Base-by-base conservation (phyloP, 2,797 vertebrate species). In the Rhynchotus rufescens region DNA sequence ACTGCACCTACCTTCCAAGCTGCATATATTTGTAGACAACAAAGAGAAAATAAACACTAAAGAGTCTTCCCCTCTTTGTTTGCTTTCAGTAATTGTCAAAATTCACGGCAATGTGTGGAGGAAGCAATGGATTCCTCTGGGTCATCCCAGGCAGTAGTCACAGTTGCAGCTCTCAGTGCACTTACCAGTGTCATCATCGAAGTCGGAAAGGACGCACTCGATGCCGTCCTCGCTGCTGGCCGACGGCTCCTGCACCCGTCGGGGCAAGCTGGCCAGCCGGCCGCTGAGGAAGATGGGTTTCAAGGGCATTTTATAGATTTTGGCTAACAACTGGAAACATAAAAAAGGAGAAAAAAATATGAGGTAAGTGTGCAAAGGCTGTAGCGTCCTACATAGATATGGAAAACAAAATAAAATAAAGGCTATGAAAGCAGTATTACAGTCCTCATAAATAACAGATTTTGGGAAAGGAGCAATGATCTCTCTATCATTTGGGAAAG, bases 281-380 rank as follows among this genome's bases (percentile, higher is more conserved):
- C 98, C 98, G 8, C 98, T 98, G 74, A 99, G 96, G 88, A 99
- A 99, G 86, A 99, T 98, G 4, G 99, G 99, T 93, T 99, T 99
- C 75, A 98, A 98, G 32, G 98, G 98, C 99, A 99, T 99, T 97
- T 98, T 99, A 97, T 99, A 99, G 97, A 99, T 99, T 98, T 99
- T 99, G 76, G 99, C 98, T 86, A 99, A 96, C 84, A 99, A 97
- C 99, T 99, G 92, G 28, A 65, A 21, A 34, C 71, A n/a, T 60
- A 67, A 20, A 49, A 81, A 26, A 45, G 40, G 9, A 38, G 8
- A 68, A 79, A 6, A 42, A 45, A 93, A 93, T 28, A 57, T 10
- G n/a, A 5, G 32, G 14, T 45, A 76, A 62, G 21, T 60, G 66
- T 87, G 67, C 74, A 90, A 83, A 74, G 76, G 12, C 0, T 17